Base-by-base conservation (phyloP, 2,113 vertebrate genomes). In the Corythoichthys haematopterus region DNA sequence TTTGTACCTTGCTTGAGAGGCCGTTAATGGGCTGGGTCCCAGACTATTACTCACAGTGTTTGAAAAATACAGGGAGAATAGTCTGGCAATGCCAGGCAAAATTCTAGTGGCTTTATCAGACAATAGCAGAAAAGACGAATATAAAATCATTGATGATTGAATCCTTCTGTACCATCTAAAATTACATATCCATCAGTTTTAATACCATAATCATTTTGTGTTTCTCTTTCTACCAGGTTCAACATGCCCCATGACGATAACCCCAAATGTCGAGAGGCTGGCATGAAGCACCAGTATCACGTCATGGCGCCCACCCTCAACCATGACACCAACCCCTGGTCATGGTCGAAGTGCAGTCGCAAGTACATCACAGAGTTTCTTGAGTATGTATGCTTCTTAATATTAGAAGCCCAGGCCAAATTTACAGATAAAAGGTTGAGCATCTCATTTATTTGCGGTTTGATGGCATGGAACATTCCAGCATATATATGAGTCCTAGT, bases 291-390 rank as follows among this genome's bases (percentile, higher is more conserved):
- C 80, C 94, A 98, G 53, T 97, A 94, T 75, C 95, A 98, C 56
- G 96, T 99, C 61, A 99, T 99, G 97, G 95, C 97, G 60, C 95
- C 97, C 38, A 95, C 93, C 60, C 93, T 99, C 84, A 98, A 96
- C 90, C 96, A 98, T 13, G 92, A 98, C 77, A 97, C 95, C 52
- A 96, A 88, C 76, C 97, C 97, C 52, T 99, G 97, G 97, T 94
- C 94, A 38, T 99, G 96, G 97, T 99, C 97, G 84, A 95, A 95
- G 80, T 99, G 97, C 85, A 99, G 97, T 85, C 94, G 95, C 87
- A 99, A 97, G 83, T 96, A 98, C 68, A 96, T 99, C 84, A 98
- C 97, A 0, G 95, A 98, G 80, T 99, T 99, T 85, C 91, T 99
- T 37, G 97, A 98, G 97, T 98, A 91, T 82, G 95, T 97, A 72